These are phyloP conservation scores for Mythimna ferrago DNA, from an alignment of 2,888 invertebrate species.

Conservation along the genomic window DNA sequence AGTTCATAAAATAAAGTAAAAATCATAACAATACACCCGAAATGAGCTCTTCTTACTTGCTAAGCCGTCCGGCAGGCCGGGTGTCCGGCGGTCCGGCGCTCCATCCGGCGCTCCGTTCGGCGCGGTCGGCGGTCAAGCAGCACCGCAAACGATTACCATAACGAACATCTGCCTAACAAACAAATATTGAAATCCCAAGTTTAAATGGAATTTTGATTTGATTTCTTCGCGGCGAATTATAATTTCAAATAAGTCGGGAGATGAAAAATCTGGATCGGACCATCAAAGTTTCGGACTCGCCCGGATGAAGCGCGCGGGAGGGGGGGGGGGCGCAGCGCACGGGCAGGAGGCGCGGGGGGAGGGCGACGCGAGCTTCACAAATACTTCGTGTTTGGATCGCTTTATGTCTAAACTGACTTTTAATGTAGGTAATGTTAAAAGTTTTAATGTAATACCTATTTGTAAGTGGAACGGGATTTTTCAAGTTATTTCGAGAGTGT, in stretches of 20 bases:
- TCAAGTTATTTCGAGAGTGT: slow-evolving; percentile 61
- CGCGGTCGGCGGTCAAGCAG: slow-evolving; percentile 57
- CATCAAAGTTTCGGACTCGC: slow-evolving; percentile 83
- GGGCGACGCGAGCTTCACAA: slow-evolving; percentile 63
- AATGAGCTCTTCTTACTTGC: no score
- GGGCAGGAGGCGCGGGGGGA: slow-evolving; percentile 5
- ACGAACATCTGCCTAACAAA: slow-evolving; percentile 80
- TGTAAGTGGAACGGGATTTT: slow-evolving; percentile 68
- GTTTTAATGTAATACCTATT: slow-evolving; percentile 78
- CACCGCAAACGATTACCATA: slow-evolving; percentile 68
- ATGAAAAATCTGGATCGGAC: slow-evolving; percentile 89
- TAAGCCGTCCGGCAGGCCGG: no score
- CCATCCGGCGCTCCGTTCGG: slow-evolving; percentile 5
- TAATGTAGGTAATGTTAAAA: slow-evolving; percentile 81
- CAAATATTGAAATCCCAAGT: slow-evolving; percentile 88
- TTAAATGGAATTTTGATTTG: slow-evolving; percentile 90
- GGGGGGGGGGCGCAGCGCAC: slow-evolving; percentile 24
- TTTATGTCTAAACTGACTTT: slow-evolving; percentile 85
- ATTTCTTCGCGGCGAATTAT: slow-evolving; percentile 87
- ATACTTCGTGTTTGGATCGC: slow-evolving; percentile 78
- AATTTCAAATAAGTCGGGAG: slow-evolving; percentile 89
- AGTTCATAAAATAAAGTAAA: not conserved
- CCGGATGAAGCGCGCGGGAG: slow-evolving; percentile 50
- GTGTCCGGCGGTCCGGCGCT: not conserved
- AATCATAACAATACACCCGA: no score